A percentile compares a stretch with the other conserved stretches of the same genome.
These are phyloP conservation scores for Eubasilissa splendida DNA, from an alignment of 2,888 invertebrate species.

Conservation along the genomic window DNA sequence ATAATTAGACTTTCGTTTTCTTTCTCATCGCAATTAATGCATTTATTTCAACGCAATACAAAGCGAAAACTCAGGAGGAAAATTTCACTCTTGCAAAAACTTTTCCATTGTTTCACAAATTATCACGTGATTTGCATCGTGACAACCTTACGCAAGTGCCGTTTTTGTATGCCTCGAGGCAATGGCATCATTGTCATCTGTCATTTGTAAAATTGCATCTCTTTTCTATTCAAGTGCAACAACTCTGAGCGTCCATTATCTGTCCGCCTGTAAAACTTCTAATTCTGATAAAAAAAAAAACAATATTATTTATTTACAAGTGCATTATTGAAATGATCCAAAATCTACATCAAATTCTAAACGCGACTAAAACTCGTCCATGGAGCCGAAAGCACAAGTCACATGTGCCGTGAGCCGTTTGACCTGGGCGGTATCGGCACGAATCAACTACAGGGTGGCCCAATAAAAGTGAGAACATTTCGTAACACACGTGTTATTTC, in stretches of 20 bases:
- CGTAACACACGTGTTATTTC: no score
- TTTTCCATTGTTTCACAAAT: background rate
- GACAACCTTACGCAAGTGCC: conserved; percentile 7
- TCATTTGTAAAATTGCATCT: background rate
- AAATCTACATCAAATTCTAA: no score
- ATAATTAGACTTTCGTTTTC: background rate
- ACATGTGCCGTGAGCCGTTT: no score
- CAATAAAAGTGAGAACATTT: no score
- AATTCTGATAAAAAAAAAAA: no score
- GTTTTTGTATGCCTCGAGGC: background rate
- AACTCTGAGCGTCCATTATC: background rate
- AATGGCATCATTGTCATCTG: background rate
- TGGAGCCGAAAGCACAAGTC: no score
- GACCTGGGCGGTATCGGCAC: no score
- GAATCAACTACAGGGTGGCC: no score
- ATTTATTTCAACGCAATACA: background rate
- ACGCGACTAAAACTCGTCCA: no score
- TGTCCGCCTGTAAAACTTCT: no score
- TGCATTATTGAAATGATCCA: no score
- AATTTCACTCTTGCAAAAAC: conserved; percentile 16
- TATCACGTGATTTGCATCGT: background rate
- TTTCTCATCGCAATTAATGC: background rate
- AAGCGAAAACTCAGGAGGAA: background rate
- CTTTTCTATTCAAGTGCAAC: background rate
- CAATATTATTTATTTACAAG: background rate